Evolutionary conservation across 2,113 vertebrate genomes (phyloP).

Genomic region (Calyptommatus sinebrachiatus): DNA sequence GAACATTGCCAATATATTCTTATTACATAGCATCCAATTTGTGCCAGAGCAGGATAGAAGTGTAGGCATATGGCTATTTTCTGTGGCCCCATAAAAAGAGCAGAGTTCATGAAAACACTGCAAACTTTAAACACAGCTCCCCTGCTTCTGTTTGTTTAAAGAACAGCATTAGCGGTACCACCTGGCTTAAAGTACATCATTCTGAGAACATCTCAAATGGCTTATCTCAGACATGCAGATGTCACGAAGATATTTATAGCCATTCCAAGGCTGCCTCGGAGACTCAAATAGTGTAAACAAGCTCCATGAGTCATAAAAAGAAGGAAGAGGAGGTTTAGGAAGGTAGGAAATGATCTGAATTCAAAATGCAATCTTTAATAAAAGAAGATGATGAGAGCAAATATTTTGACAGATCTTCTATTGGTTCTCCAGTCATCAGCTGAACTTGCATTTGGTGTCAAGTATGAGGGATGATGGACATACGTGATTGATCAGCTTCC

Average conservation of each 20-base stretch:
- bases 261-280: not conserved
- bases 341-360: too few species aligned
- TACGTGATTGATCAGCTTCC: too few species aligned
- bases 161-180: not conserved
- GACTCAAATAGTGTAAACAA: not conserved
- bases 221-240: rapidly evolving
- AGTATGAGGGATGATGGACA: too few species aligned
- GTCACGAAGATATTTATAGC: slow-evolving; percentile 3
- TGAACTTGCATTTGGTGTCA: too few species aligned
- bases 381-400: not conserved
- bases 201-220: not conserved
- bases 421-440: not conserved
- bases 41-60: slow-evolving; percentile 30
- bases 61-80: slow-evolving; percentile 20
- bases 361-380: not conserved
- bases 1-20: not conserved
- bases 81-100: slow-evolving; percentile 26
- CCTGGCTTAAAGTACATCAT: not conserved
- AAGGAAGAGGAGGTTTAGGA: not conserved
- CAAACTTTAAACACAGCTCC: not conserved
- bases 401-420: not conserved
- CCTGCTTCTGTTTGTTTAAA: not conserved
- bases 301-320: slow-evolving; percentile 3
- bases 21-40: slow-evolving; percentile 11
- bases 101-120: slow-evolving; percentile 19